A percentile compares a stretch with the other conserved stretches of the same genome.
phyloP scores from a whole-genome alignment of 2,888 invertebrate genomes.

The Seira musarum region DNA sequence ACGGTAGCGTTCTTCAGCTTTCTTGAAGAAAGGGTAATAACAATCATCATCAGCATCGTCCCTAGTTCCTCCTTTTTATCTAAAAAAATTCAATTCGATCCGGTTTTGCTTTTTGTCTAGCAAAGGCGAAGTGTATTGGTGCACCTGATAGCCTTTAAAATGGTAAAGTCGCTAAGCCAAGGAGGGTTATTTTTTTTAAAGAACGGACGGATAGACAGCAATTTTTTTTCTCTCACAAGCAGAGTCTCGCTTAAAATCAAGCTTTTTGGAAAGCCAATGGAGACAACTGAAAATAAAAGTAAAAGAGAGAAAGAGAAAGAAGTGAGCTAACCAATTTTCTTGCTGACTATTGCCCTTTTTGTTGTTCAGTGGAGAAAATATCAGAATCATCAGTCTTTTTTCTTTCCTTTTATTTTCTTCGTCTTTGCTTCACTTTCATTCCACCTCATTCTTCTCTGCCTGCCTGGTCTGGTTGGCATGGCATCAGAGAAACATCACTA shows the following conservation, averaged over 20 bases:
- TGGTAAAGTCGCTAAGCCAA: neutral
- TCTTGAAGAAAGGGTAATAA: neutral
- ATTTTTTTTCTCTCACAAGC: conserved; percentile 50
- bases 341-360: conserved; percentile 70
- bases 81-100: conserved; percentile 15
- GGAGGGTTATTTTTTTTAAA: neutral
- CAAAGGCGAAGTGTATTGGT: neutral
- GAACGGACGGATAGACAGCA: conserved; percentile 26
- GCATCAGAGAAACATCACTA: conserved; percentile 18
- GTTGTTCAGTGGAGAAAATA: conserved; percentile 59
- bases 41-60: neutral
- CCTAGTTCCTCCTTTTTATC: neutral
- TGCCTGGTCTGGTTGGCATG: conserved; percentile 7
- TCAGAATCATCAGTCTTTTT: conserved; percentile 68
- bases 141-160: conserved; percentile 39
- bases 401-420: conserved; percentile 53
- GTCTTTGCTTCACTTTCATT: conserved; percentile 54
- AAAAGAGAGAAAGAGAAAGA: conserved; percentile 20
- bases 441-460: conserved; percentile 23
- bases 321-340: conserved; percentile 65
- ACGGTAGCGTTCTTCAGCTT: neutral
- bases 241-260: conserved; percentile 16
- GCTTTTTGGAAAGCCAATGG: neutral
- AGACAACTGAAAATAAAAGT: neutral
- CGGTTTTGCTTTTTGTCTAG: neutral